Percentiles rank a stretch among this genome's conserved stretches.
These are phyloP conservation scores for Agelas oroides DNA, from an alignment of 37 sponge, comb jelly and placozoan genomes.

Conservation along the genomic window DNA sequence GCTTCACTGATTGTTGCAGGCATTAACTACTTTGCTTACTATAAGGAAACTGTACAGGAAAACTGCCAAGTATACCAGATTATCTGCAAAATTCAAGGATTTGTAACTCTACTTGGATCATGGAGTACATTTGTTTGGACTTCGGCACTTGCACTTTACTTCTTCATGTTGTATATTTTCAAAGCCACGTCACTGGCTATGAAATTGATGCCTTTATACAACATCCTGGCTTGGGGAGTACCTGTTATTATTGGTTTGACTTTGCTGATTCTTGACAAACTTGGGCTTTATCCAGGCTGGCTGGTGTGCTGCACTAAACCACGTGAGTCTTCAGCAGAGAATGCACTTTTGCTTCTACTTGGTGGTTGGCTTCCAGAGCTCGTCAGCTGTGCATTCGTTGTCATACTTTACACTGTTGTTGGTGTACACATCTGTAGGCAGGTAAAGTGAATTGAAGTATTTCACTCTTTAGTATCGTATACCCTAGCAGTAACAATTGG, in stretches of 20 bases:
- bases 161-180: conserved; percentile 2
- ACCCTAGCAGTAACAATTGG: no score
- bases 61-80: background rate
- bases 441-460: background rate
- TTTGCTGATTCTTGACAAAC: background rate
- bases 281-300: conserved; percentile 25
- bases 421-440: background rate
- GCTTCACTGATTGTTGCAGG: conserved; percentile 31
- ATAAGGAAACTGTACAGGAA: background rate
- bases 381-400: conserved; percentile 15
- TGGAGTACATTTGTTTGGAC: conserved; percentile 71
- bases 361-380: conserved; percentile 51
- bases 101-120: conserved; percentile 50
- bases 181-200: background rate
- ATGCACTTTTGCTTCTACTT: conserved; percentile 16
- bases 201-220: conserved; percentile 32
- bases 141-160: conserved; percentile 48
- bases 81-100: conserved; percentile 53
- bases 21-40: conserved; percentile 6
- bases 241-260: conserved; percentile 26
- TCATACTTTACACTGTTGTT: conserved; percentile 28
- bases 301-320: no score
- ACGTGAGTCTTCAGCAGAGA: background rate
- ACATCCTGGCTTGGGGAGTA: conserved; percentile 9
- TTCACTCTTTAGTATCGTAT: no score